Base-by-base conservation (phyloP, 2,888 invertebrate species). In the Oxyteleia sp. region DNA sequence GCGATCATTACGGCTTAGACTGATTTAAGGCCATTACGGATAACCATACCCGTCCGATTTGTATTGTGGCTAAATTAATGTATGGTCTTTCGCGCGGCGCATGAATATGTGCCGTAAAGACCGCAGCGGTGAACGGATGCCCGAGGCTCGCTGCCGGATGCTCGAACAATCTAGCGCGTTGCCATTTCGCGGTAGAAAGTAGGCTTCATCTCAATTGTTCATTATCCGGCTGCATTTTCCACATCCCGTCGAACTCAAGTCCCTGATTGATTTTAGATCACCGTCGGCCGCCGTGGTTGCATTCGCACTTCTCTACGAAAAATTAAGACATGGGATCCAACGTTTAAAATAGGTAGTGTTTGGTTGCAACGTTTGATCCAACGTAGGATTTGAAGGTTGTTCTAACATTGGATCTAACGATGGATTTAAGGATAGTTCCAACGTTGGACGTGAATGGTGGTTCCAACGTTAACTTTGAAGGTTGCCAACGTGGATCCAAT, bases 111-210 rank as follows among this genome's bases (percentile, higher is more conserved):
- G 76, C 79, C 68, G 76, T 63, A 85, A 84, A 85, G 86, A 86
- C 87, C 88, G 89, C 87, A 90, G 91, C 90, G 90, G 90, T 90
- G 89, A 87, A 84, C 88, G 80, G 86, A 85, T 83, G 90, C 91
- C 89, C 72, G 84, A 87, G 90, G 91, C 91, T 82, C 49, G 74
- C 87, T 89, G 87, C 90, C 90, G 91, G 91, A 91, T 91, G 89
- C 87, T 88, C 87, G 82, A 78, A 66, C 82, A 86, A 83, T 81
- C 74, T 88, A 89, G 89, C 90, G 32, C 88, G 89, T 88, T 89
- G 88, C 29, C 63, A 89, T 90, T 90, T 88, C 53, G 88, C 87
- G 87, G 86, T 91, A 91, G 91, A 92, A 92, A 92, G 91, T 92
- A 91, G 91, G 91, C 90, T 89, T 87, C 88, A 85, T 87, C 87